These are phyloP conservation scores for Torymus tubicola DNA, from an alignment of 2,888 invertebrate species.

Conservation along the genomic window DNA sequence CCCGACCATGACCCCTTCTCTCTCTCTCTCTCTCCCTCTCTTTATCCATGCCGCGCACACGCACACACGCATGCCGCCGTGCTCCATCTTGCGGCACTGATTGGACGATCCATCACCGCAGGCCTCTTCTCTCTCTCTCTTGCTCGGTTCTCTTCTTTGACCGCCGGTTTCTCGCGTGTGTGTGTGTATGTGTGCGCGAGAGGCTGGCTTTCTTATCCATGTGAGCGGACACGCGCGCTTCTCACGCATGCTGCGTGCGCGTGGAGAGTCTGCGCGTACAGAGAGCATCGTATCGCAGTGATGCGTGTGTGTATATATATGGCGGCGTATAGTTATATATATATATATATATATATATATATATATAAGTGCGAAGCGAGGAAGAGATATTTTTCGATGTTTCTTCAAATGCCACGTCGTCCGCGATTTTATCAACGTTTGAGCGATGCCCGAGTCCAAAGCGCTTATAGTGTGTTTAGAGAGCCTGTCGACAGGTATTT, in stretches of 20 bases:
- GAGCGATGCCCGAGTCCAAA: conserved; percentile 30
- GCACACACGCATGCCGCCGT: conserved; percentile 60
- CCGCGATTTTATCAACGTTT: conserved; percentile 53
- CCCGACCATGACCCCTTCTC: conserved; percentile 75
- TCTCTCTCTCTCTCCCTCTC: conserved; percentile 51
- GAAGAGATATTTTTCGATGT: conserved; percentile 47
- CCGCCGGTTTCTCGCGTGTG: conserved; percentile 59
- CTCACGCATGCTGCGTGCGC: conserved; percentile 53
- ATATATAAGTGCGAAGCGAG: too few species aligned
- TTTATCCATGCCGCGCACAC: conserved; percentile 43
- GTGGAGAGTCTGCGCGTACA: too few species aligned
- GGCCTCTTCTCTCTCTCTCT: conserved; percentile 55
- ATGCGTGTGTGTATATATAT: too few species aligned
- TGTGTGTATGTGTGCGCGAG: conserved; percentile 49
- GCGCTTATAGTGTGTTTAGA: background rate
- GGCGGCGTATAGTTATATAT: too few species aligned
- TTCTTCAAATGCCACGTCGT: conserved; percentile 52
- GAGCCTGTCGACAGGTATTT: conserved; percentile 4
- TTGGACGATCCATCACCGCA: conserved; percentile 80
- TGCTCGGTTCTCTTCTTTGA: conserved; percentile 56
- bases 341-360: too few species aligned
- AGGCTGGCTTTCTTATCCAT: conserved; percentile 46
- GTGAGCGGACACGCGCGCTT: conserved; percentile 63
- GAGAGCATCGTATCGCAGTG: too few species aligned
- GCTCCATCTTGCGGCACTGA: conserved; percentile 78